phyloP scores from a whole-genome alignment of 2,797 vertebrate species.

The Rallus crepitans region DNA sequence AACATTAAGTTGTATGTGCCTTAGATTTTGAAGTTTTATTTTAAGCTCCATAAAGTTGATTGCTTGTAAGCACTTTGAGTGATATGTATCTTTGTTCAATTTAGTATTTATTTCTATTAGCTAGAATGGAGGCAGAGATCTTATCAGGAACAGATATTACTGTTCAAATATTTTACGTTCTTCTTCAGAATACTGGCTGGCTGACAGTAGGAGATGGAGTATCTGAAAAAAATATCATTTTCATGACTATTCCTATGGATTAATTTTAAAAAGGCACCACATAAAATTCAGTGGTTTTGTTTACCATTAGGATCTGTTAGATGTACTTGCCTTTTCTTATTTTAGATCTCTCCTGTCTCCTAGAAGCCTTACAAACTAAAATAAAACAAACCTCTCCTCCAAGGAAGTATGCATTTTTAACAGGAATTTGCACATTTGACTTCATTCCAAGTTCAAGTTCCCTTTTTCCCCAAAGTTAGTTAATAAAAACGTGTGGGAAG shows the following conservation, averaged over 20 bases:
- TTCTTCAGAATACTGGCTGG: background rate
- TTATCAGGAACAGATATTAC: background rate
- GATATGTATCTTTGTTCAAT: background rate
- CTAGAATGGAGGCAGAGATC: background rate
- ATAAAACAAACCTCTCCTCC: constrained; percentile 51
- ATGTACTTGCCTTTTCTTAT: constrained; percentile 41
- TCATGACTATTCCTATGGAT: constrained; percentile 6
- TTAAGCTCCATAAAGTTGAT: background rate
- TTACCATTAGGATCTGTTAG: constrained; percentile 38
- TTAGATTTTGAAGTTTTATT: background rate
- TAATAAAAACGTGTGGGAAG: constrained; percentile 52
- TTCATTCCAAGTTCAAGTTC: constrained; percentile 69
- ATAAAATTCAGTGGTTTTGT: constrained; percentile 25
- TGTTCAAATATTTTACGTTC: background rate
- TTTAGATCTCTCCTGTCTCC: constrained; percentile 48
- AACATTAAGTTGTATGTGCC: background rate
- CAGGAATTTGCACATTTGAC: constrained; percentile 58
- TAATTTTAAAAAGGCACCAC: constrained; percentile 5
- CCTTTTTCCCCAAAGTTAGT: constrained; percentile 23
- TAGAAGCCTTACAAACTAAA: constrained; percentile 53
- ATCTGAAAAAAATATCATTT: background rate
- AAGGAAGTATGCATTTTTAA: constrained; percentile 62
- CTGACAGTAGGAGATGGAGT: background rate
- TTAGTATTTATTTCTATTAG: background rate
- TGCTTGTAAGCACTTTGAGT: background rate